Evolutionary conservation across 1,140 invertebrate genomes (phyloP).

Genomic region (Melanaphis sacchari): DNA sequence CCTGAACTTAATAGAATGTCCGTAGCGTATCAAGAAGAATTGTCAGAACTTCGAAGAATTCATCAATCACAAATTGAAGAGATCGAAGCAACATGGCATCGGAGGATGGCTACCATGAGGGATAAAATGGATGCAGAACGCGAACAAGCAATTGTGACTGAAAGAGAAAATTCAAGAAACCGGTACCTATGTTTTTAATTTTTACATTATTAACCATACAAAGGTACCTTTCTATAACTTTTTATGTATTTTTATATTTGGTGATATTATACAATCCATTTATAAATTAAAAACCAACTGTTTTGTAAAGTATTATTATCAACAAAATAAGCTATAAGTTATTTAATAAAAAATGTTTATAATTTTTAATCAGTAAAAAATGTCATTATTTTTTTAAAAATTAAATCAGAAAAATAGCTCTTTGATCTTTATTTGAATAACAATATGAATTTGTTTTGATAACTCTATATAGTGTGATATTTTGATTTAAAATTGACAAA

Average conservation of each 20-base stretch:
- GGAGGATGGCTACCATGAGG: constrained; percentile 66
- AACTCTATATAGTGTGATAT: not conserved
- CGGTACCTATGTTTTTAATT: constrained; percentile 51
- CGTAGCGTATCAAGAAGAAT: constrained; percentile 69
- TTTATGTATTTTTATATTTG: not conserved
- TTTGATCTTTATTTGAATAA: not conserved
- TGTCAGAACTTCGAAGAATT: constrained; percentile 67
- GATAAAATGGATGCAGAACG: constrained; percentile 66
- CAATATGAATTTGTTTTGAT: not conserved
- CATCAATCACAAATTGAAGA: constrained; percentile 70
- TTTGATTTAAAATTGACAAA: not conserved
- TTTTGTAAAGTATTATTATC: not conserved
- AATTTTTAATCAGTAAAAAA: not conserved
- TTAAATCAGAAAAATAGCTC: not conserved
- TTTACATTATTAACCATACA: not conserved
- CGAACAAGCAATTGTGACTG: constrained; percentile 67
- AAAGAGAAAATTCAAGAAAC: constrained; percentile 62
- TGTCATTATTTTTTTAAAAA: too few relatives aligned
- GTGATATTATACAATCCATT: not conserved
- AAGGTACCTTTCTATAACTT: not conserved
- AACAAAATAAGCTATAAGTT: not conserved
- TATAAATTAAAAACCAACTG: not conserved
- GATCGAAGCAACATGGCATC: constrained; percentile 66
- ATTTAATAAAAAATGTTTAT: not conserved
- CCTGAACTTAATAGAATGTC: constrained; percentile 74